A percentile compares a stretch with the other conserved stretches of the same genome.
phyloP scores from a whole-genome alignment of 2,888 invertebrate genomes.

The Acleris holmiana region DNA sequence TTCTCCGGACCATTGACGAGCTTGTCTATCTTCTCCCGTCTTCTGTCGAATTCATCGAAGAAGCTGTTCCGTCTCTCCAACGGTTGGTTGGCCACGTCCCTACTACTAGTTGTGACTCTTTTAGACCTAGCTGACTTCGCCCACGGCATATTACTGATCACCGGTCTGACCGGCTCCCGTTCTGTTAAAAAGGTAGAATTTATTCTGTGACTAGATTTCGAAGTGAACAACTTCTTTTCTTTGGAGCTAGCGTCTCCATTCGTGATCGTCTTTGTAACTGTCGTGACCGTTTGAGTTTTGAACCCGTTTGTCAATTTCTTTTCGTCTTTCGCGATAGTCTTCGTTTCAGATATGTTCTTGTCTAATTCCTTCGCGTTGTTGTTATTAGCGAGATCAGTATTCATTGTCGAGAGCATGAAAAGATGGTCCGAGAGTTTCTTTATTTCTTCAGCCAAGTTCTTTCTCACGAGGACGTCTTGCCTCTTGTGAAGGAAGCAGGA shows the following conservation, averaged over 20 bases:
- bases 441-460: slow-evolving; percentile 92
- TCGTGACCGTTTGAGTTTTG: slow-evolving; percentile 62
- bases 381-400: slow-evolving; percentile 80
- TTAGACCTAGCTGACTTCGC: slow-evolving; percentile 85
- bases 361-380: slow-evolving; percentile 71
- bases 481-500: slow-evolving; percentile 86
- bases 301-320: slow-evolving; percentile 67
- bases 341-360: slow-evolving; percentile 71
- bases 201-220: slow-evolving; percentile 73
- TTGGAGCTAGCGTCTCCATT: slow-evolving; percentile 66
- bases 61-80: slow-evolving; percentile 83
- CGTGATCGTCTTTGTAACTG: slow-evolving; percentile 61
- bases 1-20: slow-evolving; percentile 72
- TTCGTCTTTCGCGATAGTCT: slow-evolving; percentile 62
- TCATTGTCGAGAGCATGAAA: slow-evolving; percentile 88
- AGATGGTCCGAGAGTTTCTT: slow-evolving; percentile 92
- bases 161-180: slow-evolving; percentile 69
- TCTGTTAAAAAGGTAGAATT: slow-evolving; percentile 70
- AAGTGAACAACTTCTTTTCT: slow-evolving; percentile 67
- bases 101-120: slow-evolving; percentile 87
- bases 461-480: slow-evolving; percentile 86
- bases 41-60: slow-evolving; percentile 77
- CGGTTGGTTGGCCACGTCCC: slow-evolving; percentile 89
- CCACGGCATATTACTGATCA: slow-evolving; percentile 83
- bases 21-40: slow-evolving; percentile 76